Conservation (phyloP, 2,797 vertebrate species). For the Sphenodon punctatus region DNA sequence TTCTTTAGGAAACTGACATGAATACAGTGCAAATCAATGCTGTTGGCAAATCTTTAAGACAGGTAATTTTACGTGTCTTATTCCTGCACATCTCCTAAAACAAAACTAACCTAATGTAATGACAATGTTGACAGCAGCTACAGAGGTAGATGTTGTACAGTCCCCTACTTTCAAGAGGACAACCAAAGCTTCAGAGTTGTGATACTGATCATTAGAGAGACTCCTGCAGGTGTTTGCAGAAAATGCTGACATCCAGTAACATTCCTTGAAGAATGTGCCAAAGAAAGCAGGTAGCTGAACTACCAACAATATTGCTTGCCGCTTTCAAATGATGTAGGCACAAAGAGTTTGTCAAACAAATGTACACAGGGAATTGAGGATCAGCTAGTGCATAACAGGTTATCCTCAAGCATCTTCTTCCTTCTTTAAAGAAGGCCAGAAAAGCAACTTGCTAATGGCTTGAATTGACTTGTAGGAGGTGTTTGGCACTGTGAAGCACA, state of each 20-base stretch:
- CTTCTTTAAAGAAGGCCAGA: neutral
- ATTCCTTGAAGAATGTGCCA: neutral
- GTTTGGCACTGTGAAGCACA: neutral
- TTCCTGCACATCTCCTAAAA: neutral
- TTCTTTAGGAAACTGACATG: slow-evolving; percentile 7
- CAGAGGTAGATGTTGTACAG: neutral
- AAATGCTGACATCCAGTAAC: neutral
- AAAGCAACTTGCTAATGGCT: neutral
- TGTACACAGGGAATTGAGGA: neutral
- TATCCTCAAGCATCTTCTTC: neutral
- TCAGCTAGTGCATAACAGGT: neutral
- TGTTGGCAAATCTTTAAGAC: slow-evolving; percentile 18
- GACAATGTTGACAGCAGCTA: neutral
- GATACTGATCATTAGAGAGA: neutral
- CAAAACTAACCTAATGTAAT: neutral
- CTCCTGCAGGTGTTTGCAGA: neutral
- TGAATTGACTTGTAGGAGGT: neutral
- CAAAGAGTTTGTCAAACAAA: neutral
- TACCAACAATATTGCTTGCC: neutral
- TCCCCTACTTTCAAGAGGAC: neutral
- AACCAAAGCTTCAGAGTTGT: neutral
- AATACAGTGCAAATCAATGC: neutral
- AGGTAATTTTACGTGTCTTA: neutral
- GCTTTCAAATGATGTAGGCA: neutral
- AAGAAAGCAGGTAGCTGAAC: neutral